These are phyloP conservation scores for Yponomeuta evonymella DNA, from an alignment of 2,888 invertebrate genomes.

Conservation along the genomic window DNA sequence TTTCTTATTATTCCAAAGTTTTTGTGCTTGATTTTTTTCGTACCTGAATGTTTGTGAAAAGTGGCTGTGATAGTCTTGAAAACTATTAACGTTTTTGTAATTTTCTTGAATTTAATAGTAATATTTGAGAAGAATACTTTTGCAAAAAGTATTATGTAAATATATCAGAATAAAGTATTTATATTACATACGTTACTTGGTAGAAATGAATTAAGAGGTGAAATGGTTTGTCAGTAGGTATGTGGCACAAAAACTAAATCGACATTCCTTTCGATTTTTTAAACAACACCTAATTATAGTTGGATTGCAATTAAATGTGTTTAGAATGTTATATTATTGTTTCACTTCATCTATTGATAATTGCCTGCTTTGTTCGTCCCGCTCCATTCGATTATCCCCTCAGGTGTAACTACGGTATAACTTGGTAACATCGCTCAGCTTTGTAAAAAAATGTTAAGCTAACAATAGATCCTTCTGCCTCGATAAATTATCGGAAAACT, in stretches of 20 bases:
- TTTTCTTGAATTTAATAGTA: neutral
- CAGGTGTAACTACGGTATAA: too few relatives aligned
- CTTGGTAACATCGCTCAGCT: too few relatives aligned
- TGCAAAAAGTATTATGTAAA: neutral
- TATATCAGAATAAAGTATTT: neutral
- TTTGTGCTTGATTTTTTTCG: conserved; percentile 4
- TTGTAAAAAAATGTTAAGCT: too few relatives aligned
- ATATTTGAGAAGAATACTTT: neutral
- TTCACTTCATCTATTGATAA: neutral
- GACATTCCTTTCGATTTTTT: conserved; percentile 1
- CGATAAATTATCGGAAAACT: too few relatives aligned
- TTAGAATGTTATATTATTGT: conserved; percentile 3
- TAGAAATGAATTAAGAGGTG: neutral
- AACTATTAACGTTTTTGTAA: neutral
- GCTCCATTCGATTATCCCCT: too few relatives aligned
- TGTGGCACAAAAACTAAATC: neutral
- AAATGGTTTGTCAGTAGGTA: neutral
- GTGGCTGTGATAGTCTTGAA: neutral
- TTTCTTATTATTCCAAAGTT: conserved; percentile 1
- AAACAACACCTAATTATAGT: conserved; percentile 5
- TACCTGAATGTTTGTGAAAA: neutral
- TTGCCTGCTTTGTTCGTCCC: neutral
- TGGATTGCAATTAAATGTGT: conserved; percentile 12
- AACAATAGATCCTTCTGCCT: too few relatives aligned
- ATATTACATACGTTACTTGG: neutral